Percentiles rank a stretch among this genome's conserved stretches.
Conservation (phyloP, 37 sponge, comb jelly and placozoan species). For the Haliclona indistincta region DNA sequence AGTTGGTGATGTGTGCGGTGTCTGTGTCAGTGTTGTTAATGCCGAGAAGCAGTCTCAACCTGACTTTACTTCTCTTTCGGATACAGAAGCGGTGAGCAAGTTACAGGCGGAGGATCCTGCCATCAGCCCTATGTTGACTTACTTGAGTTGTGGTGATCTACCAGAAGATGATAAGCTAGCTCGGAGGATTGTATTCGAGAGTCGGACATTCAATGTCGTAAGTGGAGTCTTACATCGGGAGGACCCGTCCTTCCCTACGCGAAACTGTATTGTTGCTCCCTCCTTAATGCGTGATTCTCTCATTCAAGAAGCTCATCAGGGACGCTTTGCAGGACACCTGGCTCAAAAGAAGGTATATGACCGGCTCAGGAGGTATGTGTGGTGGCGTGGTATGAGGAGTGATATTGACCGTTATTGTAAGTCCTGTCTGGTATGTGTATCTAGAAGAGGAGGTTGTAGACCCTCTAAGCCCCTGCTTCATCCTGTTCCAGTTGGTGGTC, state of each 20-base stretch:
- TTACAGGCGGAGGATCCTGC: too few relatives aligned
- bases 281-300: conserved; percentile 9
- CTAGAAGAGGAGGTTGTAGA: conserved; percentile 19
- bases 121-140: too few relatives aligned
- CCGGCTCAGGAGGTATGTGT: background rate
- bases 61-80: too few relatives aligned
- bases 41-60: background rate
- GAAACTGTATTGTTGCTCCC: too few relatives aligned
- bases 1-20: too few relatives aligned
- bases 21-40: background rate
- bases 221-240: too few relatives aligned
- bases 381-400: conserved; percentile 51
- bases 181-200: too few relatives aligned
- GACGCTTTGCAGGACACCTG: conserved; percentile 44
- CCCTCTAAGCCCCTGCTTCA: conserved; percentile 15
- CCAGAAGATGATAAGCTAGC: too few relatives aligned
- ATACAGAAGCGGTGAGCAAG: too few relatives aligned
- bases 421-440: conserved; percentile 39
- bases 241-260: too few relatives aligned
- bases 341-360: conserved; percentile 34
- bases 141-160: too few relatives aligned
- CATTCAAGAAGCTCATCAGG: conserved; percentile 32
- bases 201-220: too few relatives aligned
- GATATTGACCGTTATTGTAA: conserved; percentile 27
- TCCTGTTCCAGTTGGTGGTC: conserved; percentile 68